Percentiles rank a stretch among this genome's conserved stretches.
These are phyloP conservation scores for Papilio polyxenes DNA, from an alignment of 1,140 invertebrate genomes.

Conservation along the genomic window DNA sequence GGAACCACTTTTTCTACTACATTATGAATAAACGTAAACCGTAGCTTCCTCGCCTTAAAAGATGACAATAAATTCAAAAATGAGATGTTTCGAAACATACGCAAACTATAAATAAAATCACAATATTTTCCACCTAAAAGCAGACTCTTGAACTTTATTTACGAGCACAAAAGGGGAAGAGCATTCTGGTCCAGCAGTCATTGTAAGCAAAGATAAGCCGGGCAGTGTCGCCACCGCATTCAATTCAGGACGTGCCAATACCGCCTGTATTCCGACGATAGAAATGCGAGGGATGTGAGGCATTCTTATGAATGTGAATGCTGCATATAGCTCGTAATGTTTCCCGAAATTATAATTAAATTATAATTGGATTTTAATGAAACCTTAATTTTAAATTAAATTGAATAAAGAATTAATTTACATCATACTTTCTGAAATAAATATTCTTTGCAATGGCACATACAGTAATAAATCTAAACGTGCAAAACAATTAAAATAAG, in stretches of 20 bases:
- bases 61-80: not conserved
- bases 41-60: not conserved
- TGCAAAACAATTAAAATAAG: too few relatives aligned
- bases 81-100: not conserved
- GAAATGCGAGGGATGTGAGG: conserved; percentile 19
- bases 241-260: conserved; percentile 25
- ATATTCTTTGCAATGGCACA: too few relatives aligned
- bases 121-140: not conserved
- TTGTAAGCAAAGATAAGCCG: conserved; percentile 29
- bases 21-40: too few relatives aligned
- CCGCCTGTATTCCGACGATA: conserved; percentile 24
- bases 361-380: too few relatives aligned
- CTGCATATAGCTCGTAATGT: not conserved
- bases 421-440: too few relatives aligned
- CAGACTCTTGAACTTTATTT: conserved; percentile 21
- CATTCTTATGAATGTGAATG: conserved; percentile 12
- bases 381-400: too few relatives aligned
- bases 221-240: conserved; percentile 9
- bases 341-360: not conserved
- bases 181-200: conserved; percentile 24
- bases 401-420: too few relatives aligned
- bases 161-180: not conserved
- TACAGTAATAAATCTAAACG: too few relatives aligned
- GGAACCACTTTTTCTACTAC: too few relatives aligned
- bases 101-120: not conserved